phyloP scores from a whole-genome alignment of 2,113 vertebrate genomes.

The Aramus guarauna region DNA sequence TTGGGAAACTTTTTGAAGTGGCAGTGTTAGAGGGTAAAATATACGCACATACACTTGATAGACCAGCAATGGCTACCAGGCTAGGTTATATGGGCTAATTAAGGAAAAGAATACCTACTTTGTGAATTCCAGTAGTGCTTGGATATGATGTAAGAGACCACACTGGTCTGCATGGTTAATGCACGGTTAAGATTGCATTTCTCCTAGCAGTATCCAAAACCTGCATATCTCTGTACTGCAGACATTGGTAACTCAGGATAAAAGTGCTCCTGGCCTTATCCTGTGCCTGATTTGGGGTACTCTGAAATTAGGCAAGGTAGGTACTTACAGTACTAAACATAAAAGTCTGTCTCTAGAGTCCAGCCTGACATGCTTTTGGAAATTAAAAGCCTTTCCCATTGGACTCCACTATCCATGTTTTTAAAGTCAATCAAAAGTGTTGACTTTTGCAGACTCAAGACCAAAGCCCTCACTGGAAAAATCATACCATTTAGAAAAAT shows the following conservation, averaged over 20 bases:
- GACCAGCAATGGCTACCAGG: background rate
- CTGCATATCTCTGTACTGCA: background rate
- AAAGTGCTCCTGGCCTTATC: background rate
- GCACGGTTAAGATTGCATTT: background rate
- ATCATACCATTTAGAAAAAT: background rate
- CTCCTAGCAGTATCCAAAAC: background rate
- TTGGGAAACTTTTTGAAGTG: background rate
- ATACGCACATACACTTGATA: background rate
- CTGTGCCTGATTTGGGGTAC: background rate
- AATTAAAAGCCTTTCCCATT: background rate
- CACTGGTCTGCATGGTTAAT: background rate
- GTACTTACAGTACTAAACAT: background rate
- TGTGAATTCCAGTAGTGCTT: background rate
- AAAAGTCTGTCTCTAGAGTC: background rate
- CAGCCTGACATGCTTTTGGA: background rate
- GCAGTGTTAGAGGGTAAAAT: background rate
- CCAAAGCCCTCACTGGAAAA: background rate
- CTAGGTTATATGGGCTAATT: background rate
- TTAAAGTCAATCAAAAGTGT: background rate
- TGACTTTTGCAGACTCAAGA: background rate
- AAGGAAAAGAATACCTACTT: background rate
- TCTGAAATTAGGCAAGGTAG: background rate
- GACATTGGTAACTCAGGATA: background rate
- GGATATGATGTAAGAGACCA: background rate
- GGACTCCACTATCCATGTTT: background rate